Percentiles rank a stretch among this genome's conserved stretches.
Conservation (phyloP, 2,888 invertebrate species). For the Camponotus fellah region DNA sequence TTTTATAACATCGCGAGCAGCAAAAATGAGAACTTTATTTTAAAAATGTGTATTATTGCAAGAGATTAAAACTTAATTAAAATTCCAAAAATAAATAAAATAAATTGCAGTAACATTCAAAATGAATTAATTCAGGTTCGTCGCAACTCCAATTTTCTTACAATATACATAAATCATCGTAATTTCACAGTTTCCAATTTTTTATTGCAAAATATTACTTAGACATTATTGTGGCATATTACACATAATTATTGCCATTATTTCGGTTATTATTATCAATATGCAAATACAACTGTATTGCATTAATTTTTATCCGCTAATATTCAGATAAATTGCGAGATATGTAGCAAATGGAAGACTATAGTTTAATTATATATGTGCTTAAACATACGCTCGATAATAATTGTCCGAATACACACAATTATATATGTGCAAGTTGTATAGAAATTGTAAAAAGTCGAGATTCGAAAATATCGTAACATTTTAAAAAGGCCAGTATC, state of each 20-base stretch:
- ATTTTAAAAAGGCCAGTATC: background rate
- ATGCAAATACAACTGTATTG: background rate
- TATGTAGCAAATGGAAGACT: slow-evolving; percentile 42
- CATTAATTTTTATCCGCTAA: slow-evolving; percentile 24
- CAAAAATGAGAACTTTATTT: background rate
- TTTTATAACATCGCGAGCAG: background rate
- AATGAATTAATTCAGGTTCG: background rate
- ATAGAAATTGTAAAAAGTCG: slow-evolving; percentile 28
- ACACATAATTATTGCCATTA: slow-evolving; percentile 27
- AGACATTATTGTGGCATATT: slow-evolving; percentile 20
- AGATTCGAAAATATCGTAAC: slow-evolving; percentile 11
- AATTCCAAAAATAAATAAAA: background rate
- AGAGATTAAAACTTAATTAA: background rate
- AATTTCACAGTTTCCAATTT: background rate
- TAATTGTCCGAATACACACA: slow-evolving; percentile 5
- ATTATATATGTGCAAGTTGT: background rate
- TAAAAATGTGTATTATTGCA: background rate
- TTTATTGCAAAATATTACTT: background rate
- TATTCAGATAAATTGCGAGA: background rate
- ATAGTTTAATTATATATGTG: background rate
- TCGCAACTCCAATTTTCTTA: background rate
- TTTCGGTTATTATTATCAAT: slow-evolving; percentile 23
- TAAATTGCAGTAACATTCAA: background rate
- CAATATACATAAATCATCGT: background rate
- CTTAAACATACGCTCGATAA: background rate